Evolutionary conservation across 64 coral and sea anemone species (phyloP).

Genomic region (Astreopora myriophthalma): DNA sequence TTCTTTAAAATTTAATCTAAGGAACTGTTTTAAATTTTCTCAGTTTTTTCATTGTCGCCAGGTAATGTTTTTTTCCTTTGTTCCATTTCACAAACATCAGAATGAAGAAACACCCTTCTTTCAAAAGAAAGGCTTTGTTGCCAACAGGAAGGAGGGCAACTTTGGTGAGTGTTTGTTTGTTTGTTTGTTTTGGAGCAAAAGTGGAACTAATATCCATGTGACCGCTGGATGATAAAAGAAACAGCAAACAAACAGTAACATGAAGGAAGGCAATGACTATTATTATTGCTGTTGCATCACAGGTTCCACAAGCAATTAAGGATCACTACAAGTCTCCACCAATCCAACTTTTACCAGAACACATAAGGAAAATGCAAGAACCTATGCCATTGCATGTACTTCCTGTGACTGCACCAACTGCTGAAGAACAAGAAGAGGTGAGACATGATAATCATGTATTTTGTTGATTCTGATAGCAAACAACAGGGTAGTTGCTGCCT

Average conservation of each 20-base stretch:
- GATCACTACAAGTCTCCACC: conserved; percentile 88
- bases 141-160: conserved; percentile 86
- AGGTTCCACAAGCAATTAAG: conserved; percentile 97
- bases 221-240: too few relatives aligned
- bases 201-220: too few relatives aligned
- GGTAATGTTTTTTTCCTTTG: neutral
- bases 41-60: neutral
- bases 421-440: conserved; percentile 96
- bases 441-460: neutral
- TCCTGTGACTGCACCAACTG: conserved; percentile 66
- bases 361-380: conserved; percentile 83
- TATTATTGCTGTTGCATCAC: neutral
- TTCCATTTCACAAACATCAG: conserved; percentile 18
- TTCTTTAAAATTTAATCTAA: neutral
- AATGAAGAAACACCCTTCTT: conserved; percentile 76
- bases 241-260: too few relatives aligned
- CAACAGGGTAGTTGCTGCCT: too few relatives aligned
- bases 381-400: conserved; percentile 79
- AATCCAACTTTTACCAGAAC: conserved; percentile 80
- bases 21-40: neutral
- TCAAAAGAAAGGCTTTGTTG: conserved; percentile 76
- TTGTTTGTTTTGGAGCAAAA: neutral
- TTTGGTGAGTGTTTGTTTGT: conserved; percentile 45
- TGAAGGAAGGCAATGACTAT: too few relatives aligned
- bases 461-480: too few relatives aligned